Percentiles rank a stretch among this genome's conserved stretches.
Evolutionary conservation across 2,113 vertebrate genomes (phyloP).

Genomic region (Drymodes brunneopygia): DNA sequence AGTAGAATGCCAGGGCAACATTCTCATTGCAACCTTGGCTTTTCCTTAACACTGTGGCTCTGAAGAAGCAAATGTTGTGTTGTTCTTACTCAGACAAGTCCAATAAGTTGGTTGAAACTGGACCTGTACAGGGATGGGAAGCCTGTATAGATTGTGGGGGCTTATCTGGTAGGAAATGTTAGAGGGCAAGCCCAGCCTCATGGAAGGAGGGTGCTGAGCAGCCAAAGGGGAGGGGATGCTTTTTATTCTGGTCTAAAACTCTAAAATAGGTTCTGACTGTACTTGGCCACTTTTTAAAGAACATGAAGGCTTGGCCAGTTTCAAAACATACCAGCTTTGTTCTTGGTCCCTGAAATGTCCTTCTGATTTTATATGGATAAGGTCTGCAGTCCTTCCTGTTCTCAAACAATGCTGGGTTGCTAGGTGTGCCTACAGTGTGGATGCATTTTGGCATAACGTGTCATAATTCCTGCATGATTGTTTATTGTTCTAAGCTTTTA

Average conservation of each 20-base stretch:
- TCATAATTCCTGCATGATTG: background rate
- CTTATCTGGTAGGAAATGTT: background rate
- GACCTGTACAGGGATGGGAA: background rate
- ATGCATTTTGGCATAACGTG: slow-evolving; percentile 1
- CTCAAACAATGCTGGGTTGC: background rate
- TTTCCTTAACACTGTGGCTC: background rate
- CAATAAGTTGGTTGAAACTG: background rate
- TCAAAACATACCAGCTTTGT: slow-evolving; percentile 5
- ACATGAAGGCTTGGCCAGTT: background rate
- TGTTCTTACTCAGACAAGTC: background rate
- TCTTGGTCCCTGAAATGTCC: background rate
- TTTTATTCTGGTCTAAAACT: background rate
- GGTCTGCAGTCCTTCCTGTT: background rate
- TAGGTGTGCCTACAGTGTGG: background rate
- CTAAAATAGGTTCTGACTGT: background rate
- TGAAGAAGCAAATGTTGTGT: background rate
- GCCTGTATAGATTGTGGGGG: background rate
- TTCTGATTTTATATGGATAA: slow-evolving; percentile 6
- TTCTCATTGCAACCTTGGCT: background rate
- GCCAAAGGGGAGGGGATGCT: background rate
- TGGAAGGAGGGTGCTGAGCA: background rate
- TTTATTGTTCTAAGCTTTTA: slow-evolving; percentile 27
- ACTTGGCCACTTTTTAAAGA: background rate
- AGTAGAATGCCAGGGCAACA: background rate
- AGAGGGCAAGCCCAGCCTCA: background rate